Evolutionary conservation across 2,797 vertebrate genomes (phyloP).

Genomic region (Setipinna tenuifilis): DNA sequence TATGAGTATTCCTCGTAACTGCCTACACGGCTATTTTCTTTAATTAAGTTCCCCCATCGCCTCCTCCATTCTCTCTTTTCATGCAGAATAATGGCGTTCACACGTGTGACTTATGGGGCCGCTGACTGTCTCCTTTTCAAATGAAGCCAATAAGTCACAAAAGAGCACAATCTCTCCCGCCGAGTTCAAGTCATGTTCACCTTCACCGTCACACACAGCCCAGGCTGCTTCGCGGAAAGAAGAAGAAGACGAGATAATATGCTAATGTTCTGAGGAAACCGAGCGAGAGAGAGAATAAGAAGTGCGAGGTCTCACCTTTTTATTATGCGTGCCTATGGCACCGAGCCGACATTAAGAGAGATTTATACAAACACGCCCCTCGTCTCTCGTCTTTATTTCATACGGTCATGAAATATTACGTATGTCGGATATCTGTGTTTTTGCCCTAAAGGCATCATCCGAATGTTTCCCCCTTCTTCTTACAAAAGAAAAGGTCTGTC

Average conservation of each 20-base stretch:
- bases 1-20: background rate
- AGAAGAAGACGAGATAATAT: background rate
- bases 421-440: background rate
- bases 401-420: background rate
- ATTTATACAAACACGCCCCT: background rate
- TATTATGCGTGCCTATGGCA: background rate
- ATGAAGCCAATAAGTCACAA: conserved; percentile 28
- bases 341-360: background rate
- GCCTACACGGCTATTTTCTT: background rate
- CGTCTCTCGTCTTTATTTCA: background rate
- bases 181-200: conserved; percentile 13
- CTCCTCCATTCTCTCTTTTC: conserved; percentile 30
- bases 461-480: background rate
- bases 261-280: background rate
- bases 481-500: background rate
- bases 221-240: background rate
- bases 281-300: background rate
- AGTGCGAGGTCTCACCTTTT: background rate
- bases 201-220: background rate
- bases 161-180: background rate
- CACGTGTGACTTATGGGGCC: conserved; percentile 37
- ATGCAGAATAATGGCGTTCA: conserved; percentile 31
- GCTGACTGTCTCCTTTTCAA: conserved; percentile 29
- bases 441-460: background rate
- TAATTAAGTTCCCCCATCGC: conserved; percentile 30